A percentile compares a stretch with the other conserved stretches of the same genome.
Conservation (phyloP, 2,797 vertebrate species). For the Amblyraja radiata region DNA sequence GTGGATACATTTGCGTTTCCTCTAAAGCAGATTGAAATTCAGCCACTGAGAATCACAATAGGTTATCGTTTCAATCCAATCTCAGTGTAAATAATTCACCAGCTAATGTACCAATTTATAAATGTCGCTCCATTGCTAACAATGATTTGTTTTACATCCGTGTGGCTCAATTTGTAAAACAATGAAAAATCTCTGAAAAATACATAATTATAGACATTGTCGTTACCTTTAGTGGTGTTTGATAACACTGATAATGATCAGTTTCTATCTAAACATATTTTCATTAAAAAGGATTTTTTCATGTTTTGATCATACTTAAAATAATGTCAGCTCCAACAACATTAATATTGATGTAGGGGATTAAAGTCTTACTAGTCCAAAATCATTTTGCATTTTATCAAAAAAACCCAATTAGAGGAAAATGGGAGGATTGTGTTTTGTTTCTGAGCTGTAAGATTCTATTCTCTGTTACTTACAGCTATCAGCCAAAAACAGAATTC, state of each 20-base stretch:
- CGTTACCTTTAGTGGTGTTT: neutral
- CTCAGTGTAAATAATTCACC: neutral
- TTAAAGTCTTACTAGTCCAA: neutral
- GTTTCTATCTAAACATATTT: neutral
- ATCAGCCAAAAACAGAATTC: neutral
- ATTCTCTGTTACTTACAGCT: neutral
- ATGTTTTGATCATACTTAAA: neutral
- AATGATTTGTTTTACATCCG: neutral
- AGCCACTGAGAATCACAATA: neutral
- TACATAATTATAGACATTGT: neutral
- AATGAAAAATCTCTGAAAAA: slow-evolving; percentile 18
- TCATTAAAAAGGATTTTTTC: neutral
- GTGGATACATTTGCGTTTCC: no score
- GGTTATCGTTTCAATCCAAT: no score
- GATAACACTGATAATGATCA: neutral
- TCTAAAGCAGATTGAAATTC: neutral
- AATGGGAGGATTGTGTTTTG: neutral
- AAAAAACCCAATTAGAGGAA: neutral
- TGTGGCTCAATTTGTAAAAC: neutral
- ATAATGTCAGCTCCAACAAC: neutral
- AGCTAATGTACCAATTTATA: neutral
- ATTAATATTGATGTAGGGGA: neutral
- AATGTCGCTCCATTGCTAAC: neutral
- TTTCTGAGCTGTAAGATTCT: neutral
- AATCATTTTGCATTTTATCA: neutral